Evolutionary conservation across 2,113 vertebrate genomes (phyloP).

Genomic region (Stigmatopora nigra): DNA sequence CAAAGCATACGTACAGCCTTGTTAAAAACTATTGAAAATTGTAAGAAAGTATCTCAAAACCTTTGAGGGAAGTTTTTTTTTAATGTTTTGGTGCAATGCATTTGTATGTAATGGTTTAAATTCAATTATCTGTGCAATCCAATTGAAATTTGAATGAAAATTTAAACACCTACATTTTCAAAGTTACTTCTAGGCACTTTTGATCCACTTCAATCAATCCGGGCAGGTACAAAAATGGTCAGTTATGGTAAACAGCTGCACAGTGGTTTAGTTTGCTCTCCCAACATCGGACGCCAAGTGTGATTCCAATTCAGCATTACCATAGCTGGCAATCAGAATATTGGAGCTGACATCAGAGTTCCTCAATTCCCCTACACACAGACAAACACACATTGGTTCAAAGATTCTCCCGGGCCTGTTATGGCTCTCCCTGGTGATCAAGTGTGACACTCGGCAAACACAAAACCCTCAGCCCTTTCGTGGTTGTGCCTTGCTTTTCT

Average conservation of each 20-base stretch:
- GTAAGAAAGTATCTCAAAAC: too few species aligned
- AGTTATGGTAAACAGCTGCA: conserved; percentile 34
- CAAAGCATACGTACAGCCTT: too few species aligned
- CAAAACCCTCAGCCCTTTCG: conserved; percentile 84
- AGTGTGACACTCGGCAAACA: conserved; percentile 97
- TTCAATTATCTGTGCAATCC: background rate
- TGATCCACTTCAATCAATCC: background rate
- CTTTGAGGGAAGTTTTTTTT: too few species aligned
- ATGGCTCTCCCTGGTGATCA: conserved; percentile 89
- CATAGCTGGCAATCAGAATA: conserved; percentile 73
- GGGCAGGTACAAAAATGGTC: background rate
- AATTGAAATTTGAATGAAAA: background rate
- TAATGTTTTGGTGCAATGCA: too few species aligned
- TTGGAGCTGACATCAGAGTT: conserved; percentile 82
- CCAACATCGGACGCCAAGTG: conserved; percentile 75
- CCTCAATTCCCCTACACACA: conserved; percentile 72
- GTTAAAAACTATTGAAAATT: too few species aligned
- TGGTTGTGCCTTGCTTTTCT: conserved; percentile 79
- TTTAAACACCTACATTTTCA: background rate
- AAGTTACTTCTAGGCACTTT: too few species aligned
- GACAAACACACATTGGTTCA: conserved; percentile 76
- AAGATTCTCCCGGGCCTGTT: conserved; percentile 85
- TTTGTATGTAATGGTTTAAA: too few species aligned
- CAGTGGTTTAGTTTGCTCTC: conserved; percentile 64
- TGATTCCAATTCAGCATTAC: conserved; percentile 77